Base-by-base conservation (phyloP, 2,888 invertebrate genomes). In the Microctonus brassicae region DNA sequence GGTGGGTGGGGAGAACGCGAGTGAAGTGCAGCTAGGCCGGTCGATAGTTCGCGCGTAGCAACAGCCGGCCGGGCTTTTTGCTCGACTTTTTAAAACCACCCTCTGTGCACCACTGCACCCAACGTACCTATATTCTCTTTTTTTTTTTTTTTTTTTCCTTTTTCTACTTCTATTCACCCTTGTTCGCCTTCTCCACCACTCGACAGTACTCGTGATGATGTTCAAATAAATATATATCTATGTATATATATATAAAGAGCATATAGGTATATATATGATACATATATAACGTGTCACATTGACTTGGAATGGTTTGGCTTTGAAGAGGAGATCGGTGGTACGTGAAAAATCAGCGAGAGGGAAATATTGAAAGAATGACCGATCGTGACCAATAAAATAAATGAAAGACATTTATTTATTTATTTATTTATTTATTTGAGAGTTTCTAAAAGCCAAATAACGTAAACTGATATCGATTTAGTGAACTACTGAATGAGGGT, bases 21-120 rank as follows among this genome's bases (percentile, higher is more conserved):
- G 70, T 60, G 57, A 67, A 70, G 64, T 55, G 64, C 70, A 70
- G 68, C 71, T 71, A 72, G 76, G 76, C 79, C 79, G 83, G 82
- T 84, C 83, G 83, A 82, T 83, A 83, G 81, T 79, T 79, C 77
- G 79, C 81, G 81, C 81, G 81, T 82, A 82, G 83, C 82, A 83
- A 83, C 83, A 81, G 81, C 78, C 80, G 77, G 78, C 77, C 77
- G 78, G 76, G 74, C 75, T 79, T 82, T 82, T 80, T 77, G 77
- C 80, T 79, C 80, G 79, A 80, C 79, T 80, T 83, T 81, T 79
- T 77, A 75, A 79, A 80, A 75, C 79, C 69, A 58, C 64, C 52
- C 63, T 53, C 65, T 57, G 29, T 42, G 39, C 66, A 61, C 70
- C 70, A 75, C 75, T 76, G 73, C 76, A 73, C n/a, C 75, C 79